Base-by-base conservation (phyloP, 2,888 invertebrate genomes). In the Plagodis dolabraria region DNA sequence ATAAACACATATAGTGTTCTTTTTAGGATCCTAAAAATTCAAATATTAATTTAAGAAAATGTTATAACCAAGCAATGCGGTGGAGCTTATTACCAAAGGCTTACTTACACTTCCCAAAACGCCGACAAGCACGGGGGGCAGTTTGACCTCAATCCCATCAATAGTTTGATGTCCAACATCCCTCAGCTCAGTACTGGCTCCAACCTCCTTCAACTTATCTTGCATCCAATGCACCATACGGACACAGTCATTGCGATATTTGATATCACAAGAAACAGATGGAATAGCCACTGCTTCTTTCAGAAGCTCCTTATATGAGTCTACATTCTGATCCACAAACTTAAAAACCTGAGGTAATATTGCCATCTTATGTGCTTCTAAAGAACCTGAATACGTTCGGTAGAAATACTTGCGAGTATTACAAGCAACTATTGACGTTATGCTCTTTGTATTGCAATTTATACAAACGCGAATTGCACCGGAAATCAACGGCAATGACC, bases 1-100 rank as follows among this genome's bases (percentile, higher is more conserved):
- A 86, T 99, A 99, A 58, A 99, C 94, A 59, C 97, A 95, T 46
- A 99, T 95, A 6, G 99, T 99, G 80, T 98, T 98, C 91, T 99
- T 99, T 44, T 94, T 94, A 0, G 95, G 92, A 80, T 99, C 97
- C 93, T 93, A 55, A 51, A 63, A 68, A 34, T 50, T 34, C 45
- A 47, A 46, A 7, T 54, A 11, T 44, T 9, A 2, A 47, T n/a
- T 33, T 34, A n/a, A 22, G 2, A 22, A 22, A 22, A 22, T 22
- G 22, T 22, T 4, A 22, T 22, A 22, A 22, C n/a, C n/a, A 22
- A 22, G 22, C 22, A 22, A 4, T 22, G 22, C 1, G 22, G 22
- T 22, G 22, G 4, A 22, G 4, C 22, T 2, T 22, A 22, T 22
- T 22, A 22, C 22, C 22, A 22, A 22, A 22, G 22, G 22, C 22